Evolutionary conservation across 2,797 vertebrate species (phyloP).

Genomic region (Chelidonichthys spinosus): DNA sequence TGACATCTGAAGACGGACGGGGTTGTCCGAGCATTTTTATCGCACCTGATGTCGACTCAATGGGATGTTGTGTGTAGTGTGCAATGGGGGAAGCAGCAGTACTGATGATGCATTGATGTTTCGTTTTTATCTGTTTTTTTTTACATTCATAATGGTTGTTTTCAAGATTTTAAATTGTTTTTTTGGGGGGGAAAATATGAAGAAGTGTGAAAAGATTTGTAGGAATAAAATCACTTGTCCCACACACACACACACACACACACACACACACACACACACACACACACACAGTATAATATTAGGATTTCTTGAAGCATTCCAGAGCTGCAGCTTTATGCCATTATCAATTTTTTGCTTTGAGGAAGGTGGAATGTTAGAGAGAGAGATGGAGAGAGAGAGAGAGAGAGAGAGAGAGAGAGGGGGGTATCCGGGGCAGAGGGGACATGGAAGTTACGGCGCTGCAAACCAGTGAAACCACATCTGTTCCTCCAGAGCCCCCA

Average conservation of each 20-base stretch:
- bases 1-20: conserved; percentile 35
- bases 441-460: conserved; percentile 35
- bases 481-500: conserved; percentile 31
- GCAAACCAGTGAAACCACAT: conserved; percentile 60
- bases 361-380: conserved; percentile 31
- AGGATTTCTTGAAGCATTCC: conserved; percentile 48
- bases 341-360: conserved; percentile 52
- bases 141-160: neutral
- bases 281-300: conserved; percentile 8
- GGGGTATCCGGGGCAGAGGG: conserved; percentile 19
- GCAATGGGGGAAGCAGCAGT: neutral
- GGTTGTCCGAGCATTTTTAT: conserved; percentile 6
- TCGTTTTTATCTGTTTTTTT: neutral
- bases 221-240: neutral
- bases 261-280: too few species aligned
- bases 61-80: neutral
- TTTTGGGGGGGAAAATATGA: neutral
- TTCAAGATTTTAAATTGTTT: neutral
- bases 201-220: neutral
- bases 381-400: conserved; percentile 15
- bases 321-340: conserved; percentile 42
- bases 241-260: neutral
- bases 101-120: neutral
- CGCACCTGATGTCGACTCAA: neutral
- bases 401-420: conserved; percentile 18